Base-by-base conservation (phyloP, 2,888 invertebrate species). In the Seira ritae region DNA sequence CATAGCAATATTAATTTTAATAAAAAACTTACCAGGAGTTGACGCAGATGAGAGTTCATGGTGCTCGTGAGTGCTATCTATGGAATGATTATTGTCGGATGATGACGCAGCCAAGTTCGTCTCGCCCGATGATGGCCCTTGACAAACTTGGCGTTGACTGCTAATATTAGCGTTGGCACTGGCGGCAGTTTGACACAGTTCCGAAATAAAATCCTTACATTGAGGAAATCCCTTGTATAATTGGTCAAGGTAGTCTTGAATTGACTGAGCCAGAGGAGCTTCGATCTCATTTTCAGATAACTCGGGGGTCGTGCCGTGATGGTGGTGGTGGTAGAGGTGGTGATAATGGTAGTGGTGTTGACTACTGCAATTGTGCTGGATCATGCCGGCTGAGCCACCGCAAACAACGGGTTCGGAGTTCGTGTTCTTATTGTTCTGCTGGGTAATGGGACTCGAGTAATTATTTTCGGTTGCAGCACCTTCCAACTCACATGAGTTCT, bases 221-320 rank as follows among this genome's bases (percentile, higher is more conserved):
- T 93, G 93, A 0, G 94, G 94, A 89, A 94, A 94, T 89, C 94
- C 94, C 12, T 93, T 93, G 90, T 95, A 95, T 91, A 95, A 95
- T 88, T 94, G 92, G 67, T 94, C 89, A 60, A 89, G 77, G 23
- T 89, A 89, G 78, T 89, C 89, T 19, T 88, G 89, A 85, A 89
- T 89, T 12, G 88, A 85, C 79, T 86, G 83, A 65, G 84, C 84
- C 23, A 84, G 24, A 19, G 84, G 84, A 69, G 75, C 80, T 66
- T 78, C 78, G 68, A 78, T 73, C 68, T 72, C 81, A 74, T 74
- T 77, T 42, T 77, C 80, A 12, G 81, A 78, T 24, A 78, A 50
- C 69, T 79, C 82, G 12, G 78, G 77, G 3, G 78, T 55, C 20
- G 50, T 69, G 50, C 75, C 79, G 60, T 77, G 75, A 20, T 70